Evolutionary conservation across 2,113 vertebrate genomes (phyloP), one percentile per base, ranked within the genome.

Genomic region (Hypomesus transpacificus): DNA sequence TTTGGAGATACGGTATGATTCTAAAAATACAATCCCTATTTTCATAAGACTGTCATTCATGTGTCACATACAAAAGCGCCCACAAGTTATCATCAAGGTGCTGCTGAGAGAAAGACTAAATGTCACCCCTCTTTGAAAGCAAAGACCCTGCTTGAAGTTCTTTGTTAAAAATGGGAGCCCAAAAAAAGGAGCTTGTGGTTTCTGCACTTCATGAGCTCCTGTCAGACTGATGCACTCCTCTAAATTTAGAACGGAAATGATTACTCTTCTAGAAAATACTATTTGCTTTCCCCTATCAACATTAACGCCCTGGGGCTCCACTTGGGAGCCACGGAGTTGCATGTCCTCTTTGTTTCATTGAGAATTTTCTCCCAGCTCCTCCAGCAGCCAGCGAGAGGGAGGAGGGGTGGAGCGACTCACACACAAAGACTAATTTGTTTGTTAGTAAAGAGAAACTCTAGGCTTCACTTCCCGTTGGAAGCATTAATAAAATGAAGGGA

Each of bases 361-460:
- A 89, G 82, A 89, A 83, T 88, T 90, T 89, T 87, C 80, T 86
- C 80, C 82, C 81, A 75, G 82, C 87, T 85, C 86, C 83, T 85
- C 81, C 76, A 81, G 85, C 81, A 87, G 86, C 75, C 82, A 72
- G 78, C 73, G 83, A 68, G 80, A 77, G 77, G 79, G 85, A 84
- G 85, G 85, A 80, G 77, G 87, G 86, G 82, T 75, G 87, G 84
- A 87, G 84, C 83, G 73, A 84, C 85, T 84, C 79, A 56, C 86
- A 90, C 81, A 91, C 91, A 93, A 91, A 91, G 89, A 84, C 88
- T 91, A 91, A 92, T 91, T 91, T 93, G 90, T 92, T 91, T 91
- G 89, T 91, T 91, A 80, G 87, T 88, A 90, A 91, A 92, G 86
- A 91, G 86, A 91, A 89, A 91, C 87, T 89, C 84, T 86, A 70